These are phyloP conservation scores for Perca fluviatilis DNA, from an alignment of 2,113 vertebrate species.

Conservation along the genomic window DNA sequence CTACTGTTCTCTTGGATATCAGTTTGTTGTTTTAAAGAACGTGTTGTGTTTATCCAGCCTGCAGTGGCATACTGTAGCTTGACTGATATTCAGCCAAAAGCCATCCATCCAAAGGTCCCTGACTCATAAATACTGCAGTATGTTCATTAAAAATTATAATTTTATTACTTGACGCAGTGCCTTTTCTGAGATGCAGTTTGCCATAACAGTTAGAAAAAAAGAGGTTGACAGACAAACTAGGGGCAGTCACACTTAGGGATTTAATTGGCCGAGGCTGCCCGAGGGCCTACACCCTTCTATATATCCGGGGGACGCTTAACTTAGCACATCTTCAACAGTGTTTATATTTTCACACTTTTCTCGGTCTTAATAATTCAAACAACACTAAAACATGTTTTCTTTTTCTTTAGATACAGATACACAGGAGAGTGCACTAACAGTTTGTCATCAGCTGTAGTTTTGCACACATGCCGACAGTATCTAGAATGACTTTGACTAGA, in stretches of 20 bases:
- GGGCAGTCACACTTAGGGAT: not conserved
- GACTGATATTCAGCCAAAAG: constrained; percentile 40
- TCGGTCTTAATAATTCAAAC: too few species aligned
- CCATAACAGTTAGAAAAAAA: not conserved
- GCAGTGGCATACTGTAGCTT: constrained; percentile 20
- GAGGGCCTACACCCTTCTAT: too few species aligned
- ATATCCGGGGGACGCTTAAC: too few species aligned
- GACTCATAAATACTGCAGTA: constrained; percentile 32
- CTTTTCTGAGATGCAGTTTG: constrained; percentile 15
- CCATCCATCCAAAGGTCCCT: constrained; percentile 30
- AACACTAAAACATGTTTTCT: too few species aligned
- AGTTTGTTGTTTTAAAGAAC: constrained; percentile 8
- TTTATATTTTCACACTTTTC: too few species aligned
- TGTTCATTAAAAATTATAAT: constrained; percentile 49
- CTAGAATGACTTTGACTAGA: too few species aligned
- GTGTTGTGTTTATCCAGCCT: constrained; percentile 25
- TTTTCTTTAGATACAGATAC: too few species aligned
- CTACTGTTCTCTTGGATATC: constrained; percentile 11
- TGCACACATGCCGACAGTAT: too few species aligned
- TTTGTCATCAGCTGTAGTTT: too few species aligned
- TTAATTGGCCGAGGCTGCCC: too few species aligned
- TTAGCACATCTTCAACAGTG: too few species aligned
- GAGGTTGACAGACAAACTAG: constrained; percentile 16
- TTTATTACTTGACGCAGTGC: constrained; percentile 12
- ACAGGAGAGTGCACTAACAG: too few species aligned